phyloP scores from a whole-genome alignment of 2,888 invertebrate genomes.

The Sipha maydis region DNA sequence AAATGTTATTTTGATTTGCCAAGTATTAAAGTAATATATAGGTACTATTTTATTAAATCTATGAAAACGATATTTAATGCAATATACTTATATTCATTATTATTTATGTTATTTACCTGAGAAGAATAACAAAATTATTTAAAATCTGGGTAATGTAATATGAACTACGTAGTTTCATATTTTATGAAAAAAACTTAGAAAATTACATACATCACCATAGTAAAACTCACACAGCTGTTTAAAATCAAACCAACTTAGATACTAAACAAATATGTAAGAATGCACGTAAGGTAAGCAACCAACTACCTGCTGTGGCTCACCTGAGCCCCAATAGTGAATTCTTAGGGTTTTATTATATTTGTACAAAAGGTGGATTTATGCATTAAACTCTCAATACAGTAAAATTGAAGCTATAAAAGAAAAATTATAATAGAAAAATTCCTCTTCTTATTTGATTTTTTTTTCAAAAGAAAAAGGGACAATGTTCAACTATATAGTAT shows the following conservation, averaged over 20 bases:
- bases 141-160: not conserved
- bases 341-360: conserved; percentile 28
- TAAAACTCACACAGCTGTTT: conserved; percentile 11
- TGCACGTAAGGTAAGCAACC: not conserved
- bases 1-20: too few species aligned
- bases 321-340: not conserved
- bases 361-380: conserved; percentile 48
- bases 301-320: conserved; percentile 51
- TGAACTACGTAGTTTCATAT: conserved; percentile 29
- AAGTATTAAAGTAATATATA: not conserved
- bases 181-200: not conserved
- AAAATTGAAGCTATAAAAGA: conserved; percentile 25
- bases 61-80: not conserved
- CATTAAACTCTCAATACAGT: not conserved
- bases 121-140: conserved; percentile 11
- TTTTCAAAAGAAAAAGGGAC: conserved; percentile 50
- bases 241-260: conserved; percentile 21
- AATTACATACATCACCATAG: not conserved
- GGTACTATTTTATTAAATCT: not conserved
- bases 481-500: conserved; percentile 14
- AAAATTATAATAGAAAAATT: conserved; percentile 35
- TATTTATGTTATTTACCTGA: conserved; percentile 31
- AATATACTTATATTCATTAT: too few species aligned
- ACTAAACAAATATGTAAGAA: conserved; percentile 26
- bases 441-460: conserved; percentile 2